phyloP scores from a whole-genome alignment of 2,113 vertebrate genomes.

The Pollimyrus isidori region DNA sequence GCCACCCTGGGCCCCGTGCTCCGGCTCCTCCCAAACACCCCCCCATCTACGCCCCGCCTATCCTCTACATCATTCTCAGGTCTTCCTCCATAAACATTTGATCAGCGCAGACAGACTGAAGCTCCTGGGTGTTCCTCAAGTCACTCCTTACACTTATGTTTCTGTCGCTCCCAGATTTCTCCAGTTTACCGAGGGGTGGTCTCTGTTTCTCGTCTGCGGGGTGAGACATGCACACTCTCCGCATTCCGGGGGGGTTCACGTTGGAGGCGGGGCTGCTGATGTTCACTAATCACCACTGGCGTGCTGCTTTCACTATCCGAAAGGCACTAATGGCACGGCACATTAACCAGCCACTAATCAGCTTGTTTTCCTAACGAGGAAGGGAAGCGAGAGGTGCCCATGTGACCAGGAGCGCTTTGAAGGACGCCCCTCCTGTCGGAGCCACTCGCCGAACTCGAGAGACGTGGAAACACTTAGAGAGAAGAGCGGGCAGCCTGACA shows the following conservation, averaged over 20 bases:
- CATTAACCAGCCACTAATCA: conserved; percentile 43
- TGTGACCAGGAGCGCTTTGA: conserved; percentile 25
- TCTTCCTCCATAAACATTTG: neutral
- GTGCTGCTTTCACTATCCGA: conserved; percentile 37
- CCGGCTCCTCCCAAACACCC: neutral
- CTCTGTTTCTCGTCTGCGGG: neutral
- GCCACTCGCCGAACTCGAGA: neutral
- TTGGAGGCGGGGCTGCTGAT: neutral
- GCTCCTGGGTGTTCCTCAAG: neutral
- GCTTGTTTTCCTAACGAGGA: conserved; percentile 30
- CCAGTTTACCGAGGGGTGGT: neutral
- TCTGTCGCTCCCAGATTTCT: neutral
- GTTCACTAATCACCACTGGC: conserved; percentile 9
- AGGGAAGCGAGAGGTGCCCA: conserved; percentile 13
- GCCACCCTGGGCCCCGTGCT: conserved; percentile 30
- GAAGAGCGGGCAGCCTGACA: too few species aligned
- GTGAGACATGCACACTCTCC: neutral
- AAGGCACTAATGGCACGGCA: conserved; percentile 39
- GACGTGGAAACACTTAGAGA: neutral
- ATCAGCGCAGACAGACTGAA: neutral
- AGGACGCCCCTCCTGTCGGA: conserved; percentile 19
- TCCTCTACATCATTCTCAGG: neutral
- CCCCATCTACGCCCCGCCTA: neutral
- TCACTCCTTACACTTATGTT: neutral
- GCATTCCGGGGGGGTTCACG: neutral